Base-by-base conservation (phyloP, 2,888 invertebrate genomes). In the Allolobophora icterica region DNA sequence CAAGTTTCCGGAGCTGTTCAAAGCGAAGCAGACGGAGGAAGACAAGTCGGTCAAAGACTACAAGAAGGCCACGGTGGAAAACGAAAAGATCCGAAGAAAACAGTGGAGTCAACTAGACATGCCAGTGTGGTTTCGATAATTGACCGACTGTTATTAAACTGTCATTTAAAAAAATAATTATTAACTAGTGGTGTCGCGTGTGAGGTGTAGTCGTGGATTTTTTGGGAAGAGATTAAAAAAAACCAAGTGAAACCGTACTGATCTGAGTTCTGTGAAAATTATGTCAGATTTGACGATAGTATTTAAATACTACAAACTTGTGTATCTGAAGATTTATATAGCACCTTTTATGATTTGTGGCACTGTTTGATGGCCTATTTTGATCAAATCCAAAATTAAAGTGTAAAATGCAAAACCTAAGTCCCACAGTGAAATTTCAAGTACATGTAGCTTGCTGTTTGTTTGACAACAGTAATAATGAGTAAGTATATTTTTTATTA, bases 1-100 rank as follows among this genome's bases (percentile, higher is more conserved):
- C 95, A 96, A 96, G 92, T 98, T 97, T 94, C 98, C 98, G 0
- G 96, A 97, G 89, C 92, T 98, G 87, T 97, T 97, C 94, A 90
- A 91, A 89, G 90, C 34, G 35, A 91, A 90, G 87, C 45, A 84
- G 71, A 91, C 89, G 42, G 84, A 87, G 84, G 35, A 58, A 19
- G 87, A 90, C 58, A 91, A 91, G 84, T 89, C 91, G 34, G 52
- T 42, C 45, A 45, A 90, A 21, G 87, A 90, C 38, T 34, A 45
- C n/a, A 1, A 45, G 89, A 89, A 89, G 40, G 24, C 33, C 6
- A 0, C 45, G 4, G 11, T 21, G 45, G 89, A 42, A 89, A 30
- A n/a, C 33, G 89, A 89, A 30, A 89, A 89, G 38, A 33, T 33
- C 19, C 45, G 45, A 13, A 42, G 52, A 24, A 89, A 52, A n/a